Percentiles rank a stretch among this genome's conserved stretches.
Evolutionary conservation across 2,113 vertebrate genomes (phyloP).

Genomic region (Silurus meridionalis): DNA sequence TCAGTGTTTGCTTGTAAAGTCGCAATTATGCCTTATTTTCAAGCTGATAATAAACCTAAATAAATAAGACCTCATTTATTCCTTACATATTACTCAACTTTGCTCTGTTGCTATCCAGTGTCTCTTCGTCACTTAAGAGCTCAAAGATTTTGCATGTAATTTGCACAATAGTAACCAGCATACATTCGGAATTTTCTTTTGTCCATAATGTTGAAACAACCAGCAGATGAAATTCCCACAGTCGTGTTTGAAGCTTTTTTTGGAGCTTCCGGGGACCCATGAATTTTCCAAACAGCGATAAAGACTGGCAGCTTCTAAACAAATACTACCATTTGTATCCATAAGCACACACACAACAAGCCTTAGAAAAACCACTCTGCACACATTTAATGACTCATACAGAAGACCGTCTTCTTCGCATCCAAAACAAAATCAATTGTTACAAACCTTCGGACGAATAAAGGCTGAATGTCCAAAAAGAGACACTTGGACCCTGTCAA

Average conservation of each 20-base stretch:
- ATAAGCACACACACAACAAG: neutral
- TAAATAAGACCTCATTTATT: neutral
- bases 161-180: neutral
- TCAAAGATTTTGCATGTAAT: neutral
- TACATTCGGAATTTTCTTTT: neutral
- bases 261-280: constrained; percentile 10
- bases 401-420: constrained; percentile 28
- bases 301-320: constrained; percentile 31
- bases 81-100: neutral
- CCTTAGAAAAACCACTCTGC: neutral
- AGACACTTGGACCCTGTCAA: constrained; percentile 48
- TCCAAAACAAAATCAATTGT: constrained; percentile 9
- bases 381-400: constrained; percentile 22
- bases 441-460: constrained; percentile 40
- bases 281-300: neutral
- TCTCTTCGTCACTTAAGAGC: neutral
- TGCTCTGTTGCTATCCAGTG: neutral
- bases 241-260: neutral
- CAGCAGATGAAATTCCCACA: neutral
- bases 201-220: neutral
- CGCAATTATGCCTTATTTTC: neutral
- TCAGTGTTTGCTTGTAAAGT: neutral
- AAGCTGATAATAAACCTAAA: neutral
- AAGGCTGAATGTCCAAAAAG: constrained; percentile 46
- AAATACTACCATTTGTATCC: neutral